Evolutionary conservation across 2,888 invertebrate species (phyloP).

Genomic region (Stenolophus ochropezus): DNA sequence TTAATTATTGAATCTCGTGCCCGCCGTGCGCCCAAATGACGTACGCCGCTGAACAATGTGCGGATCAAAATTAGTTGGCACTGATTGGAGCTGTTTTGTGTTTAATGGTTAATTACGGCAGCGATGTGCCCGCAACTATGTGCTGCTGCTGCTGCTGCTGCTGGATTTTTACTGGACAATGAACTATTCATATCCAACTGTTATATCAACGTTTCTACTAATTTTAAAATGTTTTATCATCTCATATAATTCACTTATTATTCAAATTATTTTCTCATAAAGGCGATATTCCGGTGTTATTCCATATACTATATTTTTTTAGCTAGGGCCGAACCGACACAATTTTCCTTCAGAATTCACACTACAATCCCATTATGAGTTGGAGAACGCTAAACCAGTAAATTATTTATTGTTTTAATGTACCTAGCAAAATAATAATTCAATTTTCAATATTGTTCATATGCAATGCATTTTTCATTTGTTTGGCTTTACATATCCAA

Average conservation of each 20-base stretch:
- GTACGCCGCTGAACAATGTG: constrained; percentile 30
- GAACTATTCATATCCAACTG: not conserved
- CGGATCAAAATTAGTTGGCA: constrained; percentile 54
- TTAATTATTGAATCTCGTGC: constrained; percentile 53
- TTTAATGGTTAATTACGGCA: constrained; percentile 50
- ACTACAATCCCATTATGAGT: too few species aligned
- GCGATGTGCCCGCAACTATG: not conserved
- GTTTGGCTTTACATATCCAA: not conserved
- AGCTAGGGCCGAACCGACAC: too few species aligned
- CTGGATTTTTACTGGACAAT: not conserved
- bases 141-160: not conserved
- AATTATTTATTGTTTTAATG: too few species aligned
- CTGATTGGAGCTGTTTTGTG: constrained; percentile 57
- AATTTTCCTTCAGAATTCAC: too few species aligned
- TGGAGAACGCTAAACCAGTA: too few species aligned
- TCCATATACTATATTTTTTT: too few species aligned
- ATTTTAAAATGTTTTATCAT: not conserved
- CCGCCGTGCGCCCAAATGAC: constrained; percentile 40
- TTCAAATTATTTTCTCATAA: too few species aligned
- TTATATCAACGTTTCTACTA: not conserved
- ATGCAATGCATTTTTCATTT: too few species aligned
- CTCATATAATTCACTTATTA: too few species aligned
- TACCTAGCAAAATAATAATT: too few species aligned
- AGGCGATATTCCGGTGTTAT: too few species aligned
- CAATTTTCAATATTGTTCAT: too few species aligned